Evolutionary conservation across 92 coral and sea anemone genomes (phyloP).

Genomic region (Scolanthus callimorphus): DNA sequence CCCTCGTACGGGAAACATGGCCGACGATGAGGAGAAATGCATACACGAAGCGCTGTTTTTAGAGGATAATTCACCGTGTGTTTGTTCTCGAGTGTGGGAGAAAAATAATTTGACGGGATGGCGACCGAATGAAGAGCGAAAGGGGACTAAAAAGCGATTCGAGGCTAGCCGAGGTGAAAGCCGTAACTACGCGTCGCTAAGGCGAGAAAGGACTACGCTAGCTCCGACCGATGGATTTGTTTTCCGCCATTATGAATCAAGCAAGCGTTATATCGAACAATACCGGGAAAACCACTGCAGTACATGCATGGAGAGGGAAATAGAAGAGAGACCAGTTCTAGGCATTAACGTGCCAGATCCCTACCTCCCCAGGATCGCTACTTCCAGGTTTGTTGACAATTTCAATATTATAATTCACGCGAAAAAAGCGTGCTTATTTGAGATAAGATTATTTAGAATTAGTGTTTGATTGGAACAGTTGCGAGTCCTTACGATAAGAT

Average conservation of each 20-base stretch:
- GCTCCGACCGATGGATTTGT: conserved; percentile 51
- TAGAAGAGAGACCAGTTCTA: conserved; percentile 54
- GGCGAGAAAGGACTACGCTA: conserved; percentile 47
- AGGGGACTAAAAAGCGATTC: conserved; percentile 19
- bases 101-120: conserved; percentile 55
- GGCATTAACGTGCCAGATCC: conserved; percentile 85
- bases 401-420: not conserved
- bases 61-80: conserved; percentile 41
- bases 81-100: conserved; percentile 41
- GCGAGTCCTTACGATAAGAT: no score
- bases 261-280: conserved; percentile 73
- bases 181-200: conserved; percentile 64
- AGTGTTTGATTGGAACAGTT: no score
- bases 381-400: conserved; percentile 69
- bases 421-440: not conserved
- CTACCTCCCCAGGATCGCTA: conserved; percentile 67
- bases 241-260: conserved; percentile 85
- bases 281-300: conserved; percentile 82
- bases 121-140: conserved; percentile 41
- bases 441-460: no score
- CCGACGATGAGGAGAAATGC: conserved; percentile 8
- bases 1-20: not conserved
- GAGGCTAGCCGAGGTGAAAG: conserved; percentile 35
- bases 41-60: conserved; percentile 29
- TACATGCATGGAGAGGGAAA: conserved; percentile 51